Base-by-base conservation (phyloP, 2,888 invertebrate genomes). In the Agrypnus murinus region DNA sequence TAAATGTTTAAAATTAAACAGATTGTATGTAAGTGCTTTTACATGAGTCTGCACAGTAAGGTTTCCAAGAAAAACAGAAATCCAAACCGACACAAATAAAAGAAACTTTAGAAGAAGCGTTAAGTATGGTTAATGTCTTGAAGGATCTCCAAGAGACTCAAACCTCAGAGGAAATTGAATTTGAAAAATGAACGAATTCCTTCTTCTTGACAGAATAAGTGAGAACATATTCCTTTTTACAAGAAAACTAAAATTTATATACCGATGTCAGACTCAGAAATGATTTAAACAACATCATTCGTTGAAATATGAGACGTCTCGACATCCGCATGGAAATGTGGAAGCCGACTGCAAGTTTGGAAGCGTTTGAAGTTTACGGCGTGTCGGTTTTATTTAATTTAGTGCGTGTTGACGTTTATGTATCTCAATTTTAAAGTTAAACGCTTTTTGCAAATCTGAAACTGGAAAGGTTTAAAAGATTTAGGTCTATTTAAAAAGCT, bases 321-420 rank as follows among this genome's bases (percentile, higher is more conserved):
- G 38, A 64, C 50, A 64, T 64, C 57, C 57, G 38, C 48, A 53
- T 48, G 34, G 48, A 65, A 70, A 65, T 65, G 53, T 71, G 70
- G 62, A 65, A 64, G 69, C 59, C 31, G 57, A 31, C 19, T 48
- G 58, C 31, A 45, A 57, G 25, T 58, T 69, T 64, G 46, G 50
- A 71, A 66, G 38, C 57, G 62, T 71, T 71, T 71, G 70, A 71
- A 62, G 66, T 71, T 65, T 66, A 71, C 65, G 60, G 59, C 36
- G 60, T 46, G 70, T 70, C 65, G 53, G 32, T 60, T 70, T 65
- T 71, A 66, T 63, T 66, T 71, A 64, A 69, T 69, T 69, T 64
- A 69, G 50, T 68, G 60, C 46, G 38, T 62, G 48, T 19, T 62
- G 53, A 43, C 60, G 31, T 67, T 60, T 60, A 48, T 50, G 66